Conservation (phyloP, 2,113 vertebrate genomes). For the Pseudorasbora parva region DNA sequence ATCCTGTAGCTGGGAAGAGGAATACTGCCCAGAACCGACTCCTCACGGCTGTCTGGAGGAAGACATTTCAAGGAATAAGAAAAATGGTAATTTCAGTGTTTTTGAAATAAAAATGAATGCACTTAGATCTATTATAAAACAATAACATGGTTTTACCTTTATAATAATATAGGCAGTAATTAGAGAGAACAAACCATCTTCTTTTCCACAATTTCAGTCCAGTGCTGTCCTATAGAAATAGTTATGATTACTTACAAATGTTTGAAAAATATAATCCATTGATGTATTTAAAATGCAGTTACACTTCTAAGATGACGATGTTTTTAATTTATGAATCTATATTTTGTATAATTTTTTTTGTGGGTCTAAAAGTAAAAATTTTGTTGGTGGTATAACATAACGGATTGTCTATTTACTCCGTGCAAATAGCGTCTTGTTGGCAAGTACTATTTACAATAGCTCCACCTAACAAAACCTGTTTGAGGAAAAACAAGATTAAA, state of each 20-base stretch:
- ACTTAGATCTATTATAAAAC: neutral
- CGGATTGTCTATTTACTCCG: no score
- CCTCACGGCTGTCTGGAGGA: conserved; percentile 86
- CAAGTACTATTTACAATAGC: no score
- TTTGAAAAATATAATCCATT: no score
- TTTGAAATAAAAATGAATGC: neutral
- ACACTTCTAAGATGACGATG: no score
- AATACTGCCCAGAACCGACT: conserved; percentile 86
- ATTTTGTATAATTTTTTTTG: no score
- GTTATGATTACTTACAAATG: neutral
- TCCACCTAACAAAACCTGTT: no score
- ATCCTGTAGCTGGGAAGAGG: conserved; percentile 88
- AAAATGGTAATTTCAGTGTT: neutral
- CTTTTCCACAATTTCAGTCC: conserved; percentile 91
- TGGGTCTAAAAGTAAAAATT: no score
- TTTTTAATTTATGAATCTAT: no score
- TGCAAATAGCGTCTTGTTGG: no score
- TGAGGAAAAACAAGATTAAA: no score
- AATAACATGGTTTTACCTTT: conserved; percentile 66
- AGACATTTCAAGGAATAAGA: neutral
- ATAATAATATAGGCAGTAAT: conserved; percentile 89
- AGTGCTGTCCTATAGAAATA: conserved; percentile 80
- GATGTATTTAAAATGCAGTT: no score
- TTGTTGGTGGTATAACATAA: no score
- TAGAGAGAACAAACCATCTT: conserved; percentile 90